Percentiles rank a stretch among this genome's conserved stretches.
phyloP scores from a whole-genome alignment of 2,888 invertebrate genomes.

The Oxycera nigricornis region DNA sequence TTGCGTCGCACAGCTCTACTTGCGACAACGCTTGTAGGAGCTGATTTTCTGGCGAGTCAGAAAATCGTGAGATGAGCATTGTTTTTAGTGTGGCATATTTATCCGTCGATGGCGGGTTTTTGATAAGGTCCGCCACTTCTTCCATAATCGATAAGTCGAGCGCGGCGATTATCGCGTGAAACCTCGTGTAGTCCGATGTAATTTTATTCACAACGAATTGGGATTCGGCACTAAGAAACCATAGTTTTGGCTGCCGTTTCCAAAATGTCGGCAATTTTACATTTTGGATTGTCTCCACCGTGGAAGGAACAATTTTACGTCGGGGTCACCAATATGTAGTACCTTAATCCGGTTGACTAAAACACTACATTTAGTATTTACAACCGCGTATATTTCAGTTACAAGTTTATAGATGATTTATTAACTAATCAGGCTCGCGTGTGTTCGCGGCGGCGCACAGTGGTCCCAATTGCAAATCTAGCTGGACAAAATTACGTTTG shows the following conservation, averaged over 20 bases:
- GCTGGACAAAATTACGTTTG: too few species aligned
- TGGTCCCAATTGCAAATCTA: too few species aligned
- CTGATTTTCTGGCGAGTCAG: background rate
- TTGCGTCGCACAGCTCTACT: background rate
- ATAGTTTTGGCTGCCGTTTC: background rate
- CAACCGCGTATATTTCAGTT: too few species aligned
- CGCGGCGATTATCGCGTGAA: background rate
- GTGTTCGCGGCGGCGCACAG: too few species aligned
- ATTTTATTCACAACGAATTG: background rate
- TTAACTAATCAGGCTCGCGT: too few species aligned
- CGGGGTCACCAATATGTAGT: too few species aligned
- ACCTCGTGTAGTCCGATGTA: background rate
- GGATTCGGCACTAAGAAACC: background rate
- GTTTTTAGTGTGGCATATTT: background rate
- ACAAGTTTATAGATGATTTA: too few species aligned
- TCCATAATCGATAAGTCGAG: background rate
- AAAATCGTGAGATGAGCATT: background rate
- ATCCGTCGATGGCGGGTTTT: background rate
- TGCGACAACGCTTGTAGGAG: background rate
- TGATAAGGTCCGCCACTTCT: background rate
- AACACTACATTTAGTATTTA: too few species aligned
- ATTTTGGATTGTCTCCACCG: too few species aligned
- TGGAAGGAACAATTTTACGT: too few species aligned
- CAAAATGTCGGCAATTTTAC: slow-evolving; percentile 9
- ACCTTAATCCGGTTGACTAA: too few species aligned